phyloP scores from a whole-genome alignment of 1,140 invertebrate species.

The Bombus balteatus region DNA sequence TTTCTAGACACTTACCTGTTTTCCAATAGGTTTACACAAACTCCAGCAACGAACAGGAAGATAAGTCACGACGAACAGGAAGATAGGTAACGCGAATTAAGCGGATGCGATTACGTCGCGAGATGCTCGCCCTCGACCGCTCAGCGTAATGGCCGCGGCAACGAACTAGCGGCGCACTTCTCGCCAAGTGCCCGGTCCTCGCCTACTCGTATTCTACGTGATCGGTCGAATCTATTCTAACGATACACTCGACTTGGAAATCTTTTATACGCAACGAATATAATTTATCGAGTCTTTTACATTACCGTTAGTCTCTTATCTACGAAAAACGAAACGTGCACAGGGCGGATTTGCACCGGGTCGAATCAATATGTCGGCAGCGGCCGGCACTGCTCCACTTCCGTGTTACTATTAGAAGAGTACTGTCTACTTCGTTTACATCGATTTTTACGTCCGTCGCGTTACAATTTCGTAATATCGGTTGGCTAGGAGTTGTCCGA shows the following conservation, averaged over 20 bases:
- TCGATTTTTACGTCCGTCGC: not conserved
- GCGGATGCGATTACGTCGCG: not conserved
- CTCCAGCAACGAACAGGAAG: accelerated
- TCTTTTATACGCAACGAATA: not conserved
- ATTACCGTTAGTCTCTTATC: too few species aligned
- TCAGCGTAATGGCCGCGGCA: conserved; percentile 50
- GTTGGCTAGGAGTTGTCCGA: not conserved
- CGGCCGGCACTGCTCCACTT: conserved; percentile 30
- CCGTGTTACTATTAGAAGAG: not conserved
- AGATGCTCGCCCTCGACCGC: conserved; percentile 4
- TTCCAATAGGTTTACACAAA: not conserved
- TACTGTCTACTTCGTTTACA: too few species aligned
- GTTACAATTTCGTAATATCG: not conserved
- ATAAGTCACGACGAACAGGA: too few species aligned
- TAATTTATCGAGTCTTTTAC: too few species aligned
- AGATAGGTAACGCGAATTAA: too few species aligned
- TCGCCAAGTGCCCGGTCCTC: not conserved
- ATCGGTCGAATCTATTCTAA: not conserved
- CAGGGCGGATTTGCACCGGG: conserved; percentile 49
- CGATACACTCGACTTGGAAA: not conserved
- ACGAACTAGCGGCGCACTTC: conserved; percentile 19
- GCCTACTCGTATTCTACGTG: not conserved
- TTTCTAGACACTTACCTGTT: not conserved
- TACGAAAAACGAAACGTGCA: not conserved
- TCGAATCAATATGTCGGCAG: conserved; percentile 60